Evolutionary conservation across 2,113 vertebrate genomes (phyloP), one percentile per base, ranked within the genome.

Genomic region (Dasyornis broadbenti): DNA sequence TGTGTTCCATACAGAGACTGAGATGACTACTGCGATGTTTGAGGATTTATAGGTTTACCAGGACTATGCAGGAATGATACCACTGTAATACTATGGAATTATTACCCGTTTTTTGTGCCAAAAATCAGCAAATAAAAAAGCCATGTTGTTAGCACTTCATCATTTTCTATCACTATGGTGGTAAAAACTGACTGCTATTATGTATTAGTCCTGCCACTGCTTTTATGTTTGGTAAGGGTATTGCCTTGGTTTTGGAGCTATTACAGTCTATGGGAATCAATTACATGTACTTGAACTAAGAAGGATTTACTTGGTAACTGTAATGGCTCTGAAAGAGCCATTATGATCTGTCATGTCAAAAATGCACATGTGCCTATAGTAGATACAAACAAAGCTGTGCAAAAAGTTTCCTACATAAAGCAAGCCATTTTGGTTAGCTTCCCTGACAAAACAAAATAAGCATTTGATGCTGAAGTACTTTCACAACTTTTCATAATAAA

Each of bases 281-380:
- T 97, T 97, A 97, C 97, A 97, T 87, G 88, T 96, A 97, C 96
- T 95, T 97, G 96, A 97, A 97, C 97, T 98, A 97, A 97, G 95
- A 97, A 97, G 97, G 97, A 98, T 98, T 97, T 98, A 97, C 96
- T 98, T 97, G 97, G 97, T 97, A 97, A 97, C 96, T 95, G 80
- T 97, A 97, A 97, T 97, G 96, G 96, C 95, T 97, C 94, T 96
- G 96, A 97, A 97, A 97, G 97, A 97, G 95, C 96, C 95, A 97
- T 97, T 97, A 97, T 87, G 94, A 96, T 96, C 89, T 96, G 92
- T 97, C 95, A 95, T 79, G 84, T 96, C 96, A 89, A 90, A 97
- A 97, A 88, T 47, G 86, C 82, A 86, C 93, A 44, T 85, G 85
- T 94, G 91, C 78, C 84, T 89, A 72, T 50, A 72, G 61, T 52